Evolutionary conservation across 2,113 vertebrate species (phyloP).

Genomic region (Austrofundulus limnaeus): DNA sequence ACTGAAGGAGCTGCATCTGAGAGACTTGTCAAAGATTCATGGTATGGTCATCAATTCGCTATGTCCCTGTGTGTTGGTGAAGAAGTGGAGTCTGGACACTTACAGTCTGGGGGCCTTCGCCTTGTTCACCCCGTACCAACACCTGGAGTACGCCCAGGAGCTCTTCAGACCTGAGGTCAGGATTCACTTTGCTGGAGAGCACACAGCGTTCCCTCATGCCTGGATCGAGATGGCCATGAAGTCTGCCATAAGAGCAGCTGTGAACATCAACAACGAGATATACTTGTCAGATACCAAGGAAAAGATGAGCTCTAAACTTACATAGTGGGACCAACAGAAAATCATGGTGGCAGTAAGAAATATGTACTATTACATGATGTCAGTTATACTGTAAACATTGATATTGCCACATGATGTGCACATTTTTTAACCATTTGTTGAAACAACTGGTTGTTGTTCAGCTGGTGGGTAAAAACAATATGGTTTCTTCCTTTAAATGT

Average conservation of each 20-base stretch:
- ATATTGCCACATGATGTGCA: too few relatives aligned
- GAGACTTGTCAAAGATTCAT: conserved; percentile 82
- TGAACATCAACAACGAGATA: conserved; percentile 77
- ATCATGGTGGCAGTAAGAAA: too few relatives aligned
- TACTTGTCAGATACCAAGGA: too few relatives aligned
- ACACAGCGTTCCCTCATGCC: conserved; percentile 78
- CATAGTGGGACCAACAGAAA: too few relatives aligned
- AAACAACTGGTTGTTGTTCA: too few relatives aligned
- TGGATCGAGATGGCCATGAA: conserved; percentile 88
- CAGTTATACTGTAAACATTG: too few relatives aligned
- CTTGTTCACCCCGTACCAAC: conserved; percentile 83
- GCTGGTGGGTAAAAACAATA: too few relatives aligned
- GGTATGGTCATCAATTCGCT: conserved; percentile 58
- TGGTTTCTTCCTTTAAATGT: too few relatives aligned
- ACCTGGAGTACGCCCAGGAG: conserved; percentile 56
- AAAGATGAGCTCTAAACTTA: too few relatives aligned
- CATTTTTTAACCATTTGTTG: too few relatives aligned
- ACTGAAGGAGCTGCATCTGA: conserved; percentile 70
- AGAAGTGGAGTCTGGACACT: conserved; percentile 83
- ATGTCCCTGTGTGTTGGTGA: conserved; percentile 72
- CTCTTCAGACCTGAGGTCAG: conserved; percentile 78
- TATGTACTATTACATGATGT: too few relatives aligned
- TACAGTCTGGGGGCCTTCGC: conserved; percentile 80
- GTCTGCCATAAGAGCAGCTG: conserved; percentile 79
- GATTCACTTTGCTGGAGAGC: conserved; percentile 86